Conservation (phyloP, 2,888 invertebrate genomes). For the Agrenia bidenticulata region DNA sequence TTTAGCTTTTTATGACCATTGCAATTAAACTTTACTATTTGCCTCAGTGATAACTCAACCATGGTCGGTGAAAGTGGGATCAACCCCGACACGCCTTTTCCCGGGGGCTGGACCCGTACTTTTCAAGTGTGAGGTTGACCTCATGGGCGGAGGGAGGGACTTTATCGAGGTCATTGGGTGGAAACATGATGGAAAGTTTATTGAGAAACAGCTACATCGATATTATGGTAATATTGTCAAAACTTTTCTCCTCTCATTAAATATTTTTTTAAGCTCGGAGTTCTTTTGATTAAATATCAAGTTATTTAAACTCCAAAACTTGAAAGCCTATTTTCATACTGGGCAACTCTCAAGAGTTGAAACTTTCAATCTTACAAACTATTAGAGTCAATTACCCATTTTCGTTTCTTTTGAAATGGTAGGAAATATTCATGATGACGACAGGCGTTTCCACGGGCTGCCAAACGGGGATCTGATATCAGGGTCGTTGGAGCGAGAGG, state of each 20-base stretch:
- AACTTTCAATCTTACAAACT: too few relatives aligned
- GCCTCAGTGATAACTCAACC: conserved; percentile 47
- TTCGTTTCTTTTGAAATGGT: too few relatives aligned
- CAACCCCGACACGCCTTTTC: conserved; percentile 30
- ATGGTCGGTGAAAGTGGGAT: conserved; percentile 47
- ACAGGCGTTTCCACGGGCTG: conserved; percentile 41
- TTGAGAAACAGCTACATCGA: conserved; percentile 2
- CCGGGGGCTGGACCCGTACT: conserved; percentile 30
- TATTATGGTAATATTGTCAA: not conserved
- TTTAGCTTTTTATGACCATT: not conserved
- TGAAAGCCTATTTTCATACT: too few relatives aligned
- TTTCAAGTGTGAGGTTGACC: conserved; percentile 50
- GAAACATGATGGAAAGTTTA: conserved; percentile 45
- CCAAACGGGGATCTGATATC: conserved; percentile 51
- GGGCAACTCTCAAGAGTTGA: too few relatives aligned
- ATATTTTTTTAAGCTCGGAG: too few relatives aligned
- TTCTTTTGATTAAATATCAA: too few relatives aligned
- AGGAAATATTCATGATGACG: conserved; percentile 30
- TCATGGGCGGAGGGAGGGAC: conserved; percentile 50
- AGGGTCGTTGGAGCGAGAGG: conserved; percentile 40
- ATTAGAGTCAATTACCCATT: too few relatives aligned
- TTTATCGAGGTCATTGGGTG: conserved; percentile 49
- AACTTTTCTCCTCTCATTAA: too few relatives aligned
- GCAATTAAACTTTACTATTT: not conserved
- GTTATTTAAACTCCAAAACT: too few relatives aligned